Base-by-base conservation (phyloP, 2,113 vertebrate species). In the Heterotis niloticus region DNA sequence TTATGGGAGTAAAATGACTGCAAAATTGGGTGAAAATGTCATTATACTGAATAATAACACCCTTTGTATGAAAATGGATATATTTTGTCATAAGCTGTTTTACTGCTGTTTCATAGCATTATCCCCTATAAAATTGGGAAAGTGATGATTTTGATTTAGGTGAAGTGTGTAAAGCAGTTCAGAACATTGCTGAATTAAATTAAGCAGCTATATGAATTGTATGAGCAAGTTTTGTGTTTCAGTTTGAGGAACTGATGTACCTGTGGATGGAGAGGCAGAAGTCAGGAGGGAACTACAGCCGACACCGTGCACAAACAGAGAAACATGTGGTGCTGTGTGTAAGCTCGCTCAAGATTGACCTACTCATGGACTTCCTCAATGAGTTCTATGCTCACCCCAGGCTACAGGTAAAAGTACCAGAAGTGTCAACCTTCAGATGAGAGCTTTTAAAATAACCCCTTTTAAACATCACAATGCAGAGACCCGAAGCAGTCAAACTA, bases 261-360 rank as follows among this genome's bases (percentile, higher is more conserved):
- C 89, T 99, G 83, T 99, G 97, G 97, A 98, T 99, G 97, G 97
- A 99, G 88, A 94, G 97, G 67, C 97, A 99, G 82, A 99, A 99
- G 85, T 99, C 97, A 0, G 97, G 97, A 64, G 97, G 97, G 73
- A 99, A 99, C 86, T 99, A 99, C 82, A 98, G 96, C 81, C 93
- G 97, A 14, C 96, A 98, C 78, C 90, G 97, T 83, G 97, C 97
- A 65, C 96, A 99, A 85, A 98, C 97, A 0, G 96, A 99, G 85
- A 98, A 98, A 75, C 97, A 99, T 0, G 95, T 96, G 2, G 97
- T 98, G 20, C 86, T 99, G 20, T 99, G 97, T 81, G 96, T 99
- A 87, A 98, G 96, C 80, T 90, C 95, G 0, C 90, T 99, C 81
- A 99, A 99, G 90, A 98, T 98, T 81, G 96, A 99, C 85, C 90